Evolutionary conservation across 2,113 vertebrate species (phyloP), one percentile per base, ranked within the genome.

Genomic region (Tachysurus vachellii): DNA sequence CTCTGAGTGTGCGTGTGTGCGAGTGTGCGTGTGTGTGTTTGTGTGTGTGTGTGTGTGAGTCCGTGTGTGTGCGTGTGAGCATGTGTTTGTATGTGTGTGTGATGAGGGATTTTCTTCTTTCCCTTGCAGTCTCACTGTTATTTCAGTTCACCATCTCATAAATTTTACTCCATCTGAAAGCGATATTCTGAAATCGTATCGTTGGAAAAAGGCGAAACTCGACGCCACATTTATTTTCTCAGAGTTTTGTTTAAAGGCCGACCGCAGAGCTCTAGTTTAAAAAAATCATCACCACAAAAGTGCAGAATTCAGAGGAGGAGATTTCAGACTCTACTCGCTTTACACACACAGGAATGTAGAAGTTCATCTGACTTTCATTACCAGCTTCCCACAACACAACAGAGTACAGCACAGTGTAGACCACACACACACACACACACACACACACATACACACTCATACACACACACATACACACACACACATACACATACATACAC

Each of bases 361-460:
- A 89, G 88, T 88, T 84, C 86, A 91, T 94, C 92, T 90, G 91
- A 95, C 93, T 92, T 92, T 93, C 88, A 94, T 95, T 93, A 93
- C 89, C 86, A 85, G 82, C 81, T 80, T 86, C 90, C 80, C 80
- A 82, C 54, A 57, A 4, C 28, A 16, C 53, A 36, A 3, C n/a
- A 61, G 6, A 57, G 2, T 11, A n/a, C 26, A 57, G 3, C 26
- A 89, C 80, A 87, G 89, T 19, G 17, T 59, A 59, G 16, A 21
- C 21, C 59, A 62, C 59, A 62, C 59, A 23, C 59, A 62, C 59
- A 23, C 59, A 62, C 59, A 62, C 59, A 62, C 59, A 62, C 59
- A 62, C 21, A 62, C 59, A 62, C 21, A 7, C 21, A 26, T 21
- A 23, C 59, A 61, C 59, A 23, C 59, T 23, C 59, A 62, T 21